These are phyloP conservation scores for Liasis olivaceus DNA, from an alignment of 2,797 vertebrate species.

Conservation along the genomic window DNA sequence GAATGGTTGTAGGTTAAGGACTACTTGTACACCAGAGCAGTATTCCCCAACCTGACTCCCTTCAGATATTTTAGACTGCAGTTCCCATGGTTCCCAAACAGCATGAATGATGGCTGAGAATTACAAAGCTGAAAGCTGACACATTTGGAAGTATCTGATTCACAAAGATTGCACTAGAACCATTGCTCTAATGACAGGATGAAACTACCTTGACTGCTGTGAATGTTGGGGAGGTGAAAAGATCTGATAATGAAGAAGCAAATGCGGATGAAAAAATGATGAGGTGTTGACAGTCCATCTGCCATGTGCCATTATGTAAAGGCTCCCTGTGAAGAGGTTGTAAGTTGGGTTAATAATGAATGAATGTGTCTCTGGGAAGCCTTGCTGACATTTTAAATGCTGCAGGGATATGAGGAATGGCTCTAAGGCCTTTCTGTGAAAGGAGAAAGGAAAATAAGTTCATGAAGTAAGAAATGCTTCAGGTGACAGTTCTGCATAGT, in stretches of 20 bases:
- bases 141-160: background rate
- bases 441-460: constrained; percentile 7
- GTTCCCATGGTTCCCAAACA: background rate
- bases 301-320: background rate
- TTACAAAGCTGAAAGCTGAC: background rate
- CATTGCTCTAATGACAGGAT: background rate
- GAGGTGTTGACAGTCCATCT: background rate
- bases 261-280: constrained; percentile 16
- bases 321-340: background rate
- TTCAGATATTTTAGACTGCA: background rate
- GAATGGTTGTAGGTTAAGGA: background rate
- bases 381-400: constrained; percentile 10
- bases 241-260: constrained; percentile 2
- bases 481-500: background rate
- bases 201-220: rapidly evolving
- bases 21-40: background rate
- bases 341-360: background rate
- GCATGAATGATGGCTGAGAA: background rate
- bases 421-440: background rate
- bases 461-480: background rate
- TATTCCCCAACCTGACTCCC: background rate
- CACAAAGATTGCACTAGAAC: constrained; percentile 17
- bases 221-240: background rate
- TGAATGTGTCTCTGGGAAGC: background rate
- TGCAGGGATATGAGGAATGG: background rate